Base-by-base conservation (phyloP, 2,888 invertebrate species). In the Agrilus cyanescens region DNA sequence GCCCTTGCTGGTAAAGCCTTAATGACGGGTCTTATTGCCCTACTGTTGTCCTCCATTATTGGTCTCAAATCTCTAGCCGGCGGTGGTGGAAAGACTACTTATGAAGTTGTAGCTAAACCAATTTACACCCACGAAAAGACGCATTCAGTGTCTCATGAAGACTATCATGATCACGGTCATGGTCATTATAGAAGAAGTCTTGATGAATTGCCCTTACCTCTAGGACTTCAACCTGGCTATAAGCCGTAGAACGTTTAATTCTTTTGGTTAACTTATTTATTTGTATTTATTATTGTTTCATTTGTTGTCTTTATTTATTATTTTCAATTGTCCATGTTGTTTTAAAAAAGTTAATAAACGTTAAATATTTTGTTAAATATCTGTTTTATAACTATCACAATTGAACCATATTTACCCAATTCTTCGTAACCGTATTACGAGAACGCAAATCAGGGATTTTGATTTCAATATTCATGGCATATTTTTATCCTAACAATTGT, bases 1-100 rank as follows among this genome's bases (percentile, higher is more conserved):
- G 66, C 83, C 40, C 66, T 86, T 18, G 85, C 86, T 7, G 85
- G 85, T n/a, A 86, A 86, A 61, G 86, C 86, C 0, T 61, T 86
- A 13, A 81, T 85, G 79, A 82, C 85, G 0, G 83, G 81, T 1
- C 60, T 86, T 45, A 79, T 86, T 74, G 84, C 86, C 0, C 68
- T 86, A 1, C 74, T 85, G 49, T 66, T 86, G 0, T 82, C 85
- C 0, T 81, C 80, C 0, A 76, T 85, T 42, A 72, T 84, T 41
- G 84, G 85, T 0, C 66, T 85, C 43, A 85, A 85, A 55, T 75
- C 80, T 1, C 61, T 84, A 15, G 71, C 81, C 2, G 63, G 73
- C 2, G 72, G 76, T 4, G 79, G 81, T 2, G 78, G 78, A 56
- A 45, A 67, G 53, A 82, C 83, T 12, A 83, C 83, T 0, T 85